phyloP scores from a whole-genome alignment of 2,113 vertebrate species.

The Oxygymnocypris stewartii region DNA sequence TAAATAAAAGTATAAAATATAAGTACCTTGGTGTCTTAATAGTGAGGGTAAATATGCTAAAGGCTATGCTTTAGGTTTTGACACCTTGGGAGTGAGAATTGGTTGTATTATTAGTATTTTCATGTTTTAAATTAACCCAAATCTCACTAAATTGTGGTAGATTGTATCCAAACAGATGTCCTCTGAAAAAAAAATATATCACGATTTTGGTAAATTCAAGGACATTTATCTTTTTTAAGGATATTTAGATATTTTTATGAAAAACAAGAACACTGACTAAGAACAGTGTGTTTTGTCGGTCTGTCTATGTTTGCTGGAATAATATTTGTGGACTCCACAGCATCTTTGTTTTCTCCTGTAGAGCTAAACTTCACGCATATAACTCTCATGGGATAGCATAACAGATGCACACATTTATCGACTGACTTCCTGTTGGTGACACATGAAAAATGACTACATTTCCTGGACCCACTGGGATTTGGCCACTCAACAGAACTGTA shows the following conservation, averaged over 20 bases:
- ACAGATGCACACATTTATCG: constrained; percentile 48
- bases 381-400: constrained; percentile 25
- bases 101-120: neutral
- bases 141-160: neutral
- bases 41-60: too few species aligned
- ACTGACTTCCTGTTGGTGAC: constrained; percentile 44
- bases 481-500: constrained; percentile 29
- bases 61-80: too few species aligned
- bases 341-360: constrained; percentile 18
- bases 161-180: neutral
- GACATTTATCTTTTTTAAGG: neutral
- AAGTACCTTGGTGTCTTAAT: too few species aligned
- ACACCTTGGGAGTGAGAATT: too few species aligned
- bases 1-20: too few species aligned
- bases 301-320: neutral
- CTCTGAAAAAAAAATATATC: neutral
- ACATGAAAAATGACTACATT: constrained; percentile 45
- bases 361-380: constrained; percentile 31
- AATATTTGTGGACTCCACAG: constrained; percentile 19
- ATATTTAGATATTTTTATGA: neutral
- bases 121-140: neutral
- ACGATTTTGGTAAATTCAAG: too few species aligned
- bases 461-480: constrained; percentile 32
- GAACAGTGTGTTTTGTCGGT: constrained; percentile 9
- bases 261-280: neutral